Conservation (phyloP, 2,888 invertebrate species). For the Cheilosia vulpina region DNA sequence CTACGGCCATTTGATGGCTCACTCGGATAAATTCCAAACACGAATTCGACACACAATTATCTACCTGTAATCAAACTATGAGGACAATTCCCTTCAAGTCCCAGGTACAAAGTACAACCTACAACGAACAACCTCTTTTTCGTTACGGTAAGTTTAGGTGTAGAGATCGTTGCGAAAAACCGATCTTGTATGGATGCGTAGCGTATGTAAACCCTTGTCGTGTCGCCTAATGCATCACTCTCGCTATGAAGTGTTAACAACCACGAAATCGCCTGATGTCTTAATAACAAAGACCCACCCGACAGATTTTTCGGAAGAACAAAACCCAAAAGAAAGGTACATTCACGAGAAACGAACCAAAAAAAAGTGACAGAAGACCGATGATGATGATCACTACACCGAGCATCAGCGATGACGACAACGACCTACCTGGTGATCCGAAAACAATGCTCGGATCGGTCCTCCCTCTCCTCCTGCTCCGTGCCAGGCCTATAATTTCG, state of each 20-base stretch:
- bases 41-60: constrained; percentile 22
- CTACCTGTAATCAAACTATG: constrained; percentile 52
- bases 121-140: background rate
- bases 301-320: constrained; percentile 66
- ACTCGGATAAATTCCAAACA: background rate
- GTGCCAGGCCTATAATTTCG: constrained; percentile 76
- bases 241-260: constrained; percentile 80
- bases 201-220: background rate
- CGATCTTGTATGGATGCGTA: background rate
- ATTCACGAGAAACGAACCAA: constrained; percentile 55
- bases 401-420: constrained; percentile 71
- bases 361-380: constrained; percentile 72
- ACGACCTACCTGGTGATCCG: constrained; percentile 76
- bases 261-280: constrained; percentile 77
- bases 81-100: constrained; percentile 8
- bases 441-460: constrained; percentile 52
- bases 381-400: constrained; percentile 74
- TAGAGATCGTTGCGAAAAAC: constrained; percentile 30
- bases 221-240: constrained; percentile 65
- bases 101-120: constrained; percentile 26
- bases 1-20: constrained; percentile 27
- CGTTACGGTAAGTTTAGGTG: constrained; percentile 36
- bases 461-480: constrained; percentile 36
- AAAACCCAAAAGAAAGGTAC: constrained; percentile 34
- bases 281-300: constrained; percentile 78